Evolutionary conservation across 1,140 invertebrate genomes (phyloP).

Genomic region (Saccostrea echinata): DNA sequence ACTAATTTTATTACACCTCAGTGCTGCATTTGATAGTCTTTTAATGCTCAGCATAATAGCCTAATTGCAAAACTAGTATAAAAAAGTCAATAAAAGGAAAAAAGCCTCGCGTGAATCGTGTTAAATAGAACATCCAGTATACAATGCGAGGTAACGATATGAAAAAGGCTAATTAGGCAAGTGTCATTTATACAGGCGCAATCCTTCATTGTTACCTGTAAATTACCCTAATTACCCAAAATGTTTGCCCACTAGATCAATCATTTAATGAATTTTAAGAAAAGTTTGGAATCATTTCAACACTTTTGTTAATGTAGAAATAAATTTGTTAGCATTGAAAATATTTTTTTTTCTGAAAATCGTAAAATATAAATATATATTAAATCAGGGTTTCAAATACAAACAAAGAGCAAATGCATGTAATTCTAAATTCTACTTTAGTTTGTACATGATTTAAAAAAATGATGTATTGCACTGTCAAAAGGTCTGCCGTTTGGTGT

Average conservation of each 20-base stretch:
- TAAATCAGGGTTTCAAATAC: too few species aligned
- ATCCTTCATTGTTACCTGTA: background rate
- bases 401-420: too few species aligned
- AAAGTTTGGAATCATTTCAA: too few species aligned
- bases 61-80: slow-evolving; percentile 37
- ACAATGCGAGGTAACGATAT: slow-evolving; percentile 34
- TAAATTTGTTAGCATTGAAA: too few species aligned
- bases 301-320: too few species aligned
- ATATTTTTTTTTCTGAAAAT: too few species aligned
- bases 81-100: slow-evolving; percentile 25
- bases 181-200: background rate
- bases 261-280: background rate
- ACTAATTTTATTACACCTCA: slow-evolving; percentile 26
- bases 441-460: too few species aligned
- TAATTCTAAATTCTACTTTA: too few species aligned
- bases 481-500: too few species aligned
- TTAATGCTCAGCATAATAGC: slow-evolving; percentile 30
- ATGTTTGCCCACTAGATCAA: background rate
- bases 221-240: background rate
- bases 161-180: slow-evolving; percentile 25
- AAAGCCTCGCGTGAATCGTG: slow-evolving; percentile 3
- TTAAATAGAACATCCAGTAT: background rate
- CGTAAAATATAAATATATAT: too few species aligned
- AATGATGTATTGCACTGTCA: too few species aligned
- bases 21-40: slow-evolving; percentile 36